Conservation (phyloP, 2,888 invertebrate species). For the Cataglyphis albicans region DNA sequence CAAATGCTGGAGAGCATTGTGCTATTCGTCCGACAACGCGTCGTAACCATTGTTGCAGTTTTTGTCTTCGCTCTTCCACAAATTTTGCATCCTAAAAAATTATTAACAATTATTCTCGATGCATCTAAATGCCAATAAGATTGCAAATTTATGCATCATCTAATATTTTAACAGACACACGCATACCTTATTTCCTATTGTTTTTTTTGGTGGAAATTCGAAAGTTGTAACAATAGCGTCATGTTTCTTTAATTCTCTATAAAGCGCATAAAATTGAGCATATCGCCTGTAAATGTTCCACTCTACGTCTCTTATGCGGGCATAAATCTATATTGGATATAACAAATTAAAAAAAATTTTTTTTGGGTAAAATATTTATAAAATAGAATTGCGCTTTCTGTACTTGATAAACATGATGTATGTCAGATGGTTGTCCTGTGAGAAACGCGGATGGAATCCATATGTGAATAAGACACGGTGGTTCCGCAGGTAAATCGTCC, state of each 20-base stretch:
- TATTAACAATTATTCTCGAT: constrained; percentile 1
- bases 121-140: background rate
- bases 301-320: constrained; percentile 94
- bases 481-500: constrained; percentile 85
- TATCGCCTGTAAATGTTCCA: constrained; percentile 99
- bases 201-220: constrained; percentile 98
- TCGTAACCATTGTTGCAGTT: constrained; percentile 95
- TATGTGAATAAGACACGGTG: constrained; percentile 90
- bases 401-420: constrained; percentile 97
- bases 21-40: constrained; percentile 92
- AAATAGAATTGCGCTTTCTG: background rate
- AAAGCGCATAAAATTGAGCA: constrained; percentile 95
- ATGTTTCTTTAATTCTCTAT: constrained; percentile 93
- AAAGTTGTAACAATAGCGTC: constrained; percentile 93
- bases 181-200: constrained; percentile 95
- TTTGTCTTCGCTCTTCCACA: constrained; percentile 94
- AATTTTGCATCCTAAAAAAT: constrained; percentile 90
- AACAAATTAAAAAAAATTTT: background rate
- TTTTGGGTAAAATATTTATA: background rate
- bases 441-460: constrained; percentile 96
- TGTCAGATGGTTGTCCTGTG: constrained; percentile 90
- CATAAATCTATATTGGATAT: constrained; percentile 88
- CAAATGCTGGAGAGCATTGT: constrained; percentile 91
- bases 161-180: background rate
- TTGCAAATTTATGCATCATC: background rate